Percentiles rank a stretch among this genome's conserved stretches.
These are phyloP conservation scores for Nasonia longicornis DNA, from an alignment of 1,140 invertebrate genomes.

Conservation along the genomic window DNA sequence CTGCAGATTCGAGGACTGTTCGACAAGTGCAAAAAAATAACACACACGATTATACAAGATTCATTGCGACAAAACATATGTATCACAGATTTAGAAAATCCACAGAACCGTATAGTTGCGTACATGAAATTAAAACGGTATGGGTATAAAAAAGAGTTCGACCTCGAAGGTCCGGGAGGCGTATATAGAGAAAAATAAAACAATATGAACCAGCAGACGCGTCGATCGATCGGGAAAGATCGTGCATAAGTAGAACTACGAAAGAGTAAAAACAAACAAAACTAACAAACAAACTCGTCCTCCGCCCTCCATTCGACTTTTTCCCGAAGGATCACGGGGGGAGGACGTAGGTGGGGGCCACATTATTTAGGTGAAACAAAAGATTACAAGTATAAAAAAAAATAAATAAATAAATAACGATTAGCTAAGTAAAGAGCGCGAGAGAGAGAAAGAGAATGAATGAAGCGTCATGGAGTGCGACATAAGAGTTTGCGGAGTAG, in stretches of 20 bases:
- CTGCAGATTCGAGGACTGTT: constrained; percentile 44
- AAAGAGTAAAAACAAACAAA: neutral
- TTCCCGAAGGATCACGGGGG: constrained; percentile 22
- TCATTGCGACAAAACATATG: neutral
- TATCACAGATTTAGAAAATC: neutral
- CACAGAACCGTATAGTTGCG: neutral
- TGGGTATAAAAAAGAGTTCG: constrained; percentile 15
- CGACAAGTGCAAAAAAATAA: constrained; percentile 24
- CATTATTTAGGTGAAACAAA: constrained; percentile 41
- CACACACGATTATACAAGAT: neutral
- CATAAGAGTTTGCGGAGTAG: constrained; percentile 19
- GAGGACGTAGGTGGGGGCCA: constrained; percentile 43
- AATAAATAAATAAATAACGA: neutral
- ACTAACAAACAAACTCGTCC: constrained; percentile 40
- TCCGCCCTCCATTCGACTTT: constrained; percentile 35
- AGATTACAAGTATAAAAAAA: constrained; percentile 12
- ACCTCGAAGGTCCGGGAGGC: constrained; percentile 8
- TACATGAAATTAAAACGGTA: neutral
- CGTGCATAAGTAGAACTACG: neutral
- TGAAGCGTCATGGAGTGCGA: constrained; percentile 5
- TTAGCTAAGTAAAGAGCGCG: constrained; percentile 3
- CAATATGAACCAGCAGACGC: constrained; percentile 16
- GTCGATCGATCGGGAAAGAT: constrained; percentile 23
- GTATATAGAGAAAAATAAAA: neutral
- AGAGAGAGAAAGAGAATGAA: constrained; percentile 2